Conservation (phyloP, 2,113 vertebrate genomes). For the Peromyscus maniculatus region DNA sequence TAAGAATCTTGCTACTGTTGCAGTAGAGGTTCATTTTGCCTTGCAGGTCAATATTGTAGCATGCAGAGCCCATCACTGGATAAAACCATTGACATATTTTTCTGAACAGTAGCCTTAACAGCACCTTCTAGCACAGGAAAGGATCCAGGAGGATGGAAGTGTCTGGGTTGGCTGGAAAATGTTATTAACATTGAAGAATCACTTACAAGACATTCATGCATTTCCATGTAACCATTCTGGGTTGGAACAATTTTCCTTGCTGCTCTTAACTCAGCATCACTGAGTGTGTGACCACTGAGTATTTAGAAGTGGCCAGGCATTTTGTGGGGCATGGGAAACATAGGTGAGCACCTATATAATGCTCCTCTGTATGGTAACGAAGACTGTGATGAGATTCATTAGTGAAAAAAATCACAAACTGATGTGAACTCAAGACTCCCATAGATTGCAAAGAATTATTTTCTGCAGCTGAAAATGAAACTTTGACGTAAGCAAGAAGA, state of each 20-base stretch:
- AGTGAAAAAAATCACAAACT: too few relatives aligned
- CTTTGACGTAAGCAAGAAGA: too few relatives aligned
- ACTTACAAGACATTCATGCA: not conserved
- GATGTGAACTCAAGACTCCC: too few relatives aligned
- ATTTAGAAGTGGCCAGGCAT: not conserved
- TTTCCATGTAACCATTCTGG: not conserved
- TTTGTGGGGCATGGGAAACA: not conserved
- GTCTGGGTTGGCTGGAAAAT: not conserved
- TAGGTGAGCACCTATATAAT: rapidly evolving
- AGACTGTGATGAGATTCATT: not conserved
- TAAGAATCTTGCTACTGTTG: not conserved
- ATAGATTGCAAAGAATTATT: too few relatives aligned
- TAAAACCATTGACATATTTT: not conserved
- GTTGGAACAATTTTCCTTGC: not conserved
- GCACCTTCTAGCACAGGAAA: not conserved
- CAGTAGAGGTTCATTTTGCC: not conserved
- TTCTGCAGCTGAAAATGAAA: too few relatives aligned
- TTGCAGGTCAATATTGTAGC: not conserved
- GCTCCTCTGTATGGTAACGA: not conserved
- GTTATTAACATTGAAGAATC: not conserved
- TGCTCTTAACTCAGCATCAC: not conserved
- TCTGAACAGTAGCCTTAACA: not conserved
- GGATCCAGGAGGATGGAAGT: not conserved
- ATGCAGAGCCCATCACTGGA: not conserved
- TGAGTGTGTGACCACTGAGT: not conserved